Base-by-base conservation (phyloP, 2,113 vertebrate genomes). In the Cynocephalus volans region DNA sequence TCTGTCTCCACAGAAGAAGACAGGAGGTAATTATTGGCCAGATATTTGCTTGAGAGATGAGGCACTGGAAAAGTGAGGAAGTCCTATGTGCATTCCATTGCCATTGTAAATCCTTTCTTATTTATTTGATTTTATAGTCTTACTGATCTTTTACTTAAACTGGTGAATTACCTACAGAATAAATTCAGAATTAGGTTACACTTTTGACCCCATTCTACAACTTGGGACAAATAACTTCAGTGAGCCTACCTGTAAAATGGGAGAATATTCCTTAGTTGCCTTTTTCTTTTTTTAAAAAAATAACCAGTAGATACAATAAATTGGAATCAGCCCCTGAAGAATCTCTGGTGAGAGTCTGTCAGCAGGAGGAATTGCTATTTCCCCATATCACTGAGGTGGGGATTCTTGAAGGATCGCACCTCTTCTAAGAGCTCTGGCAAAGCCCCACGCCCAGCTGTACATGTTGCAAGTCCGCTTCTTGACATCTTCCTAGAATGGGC, bases 231-330 rank as follows among this genome's bases (percentile, higher is more conserved):
- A 58, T 33, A 81, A 81, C 41, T 76, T 70, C 62, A 88, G 50
- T 62, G 19, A 87, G 19, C 52, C 48, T 76, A 50, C 23, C 69
- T 84, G 88, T 70, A 79, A 95, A 81, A 62, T 15, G 13, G 88
- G 19, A 80, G 58, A 93, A 85, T 90, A 65, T 50, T 23, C 58
- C 70, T 87, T 84, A 67, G 50, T 4, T 89, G 26, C 17, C 18
- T 45, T 52, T 81, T 97, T 85, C 17, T 88, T 36, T 94, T 94
- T 94, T 72, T 54, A 54, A 67, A n/a, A n/a, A 92, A 48, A 76
- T 33, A 28, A 6, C 48, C 21, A 28, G 54, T 17, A 58, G 24
- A 45, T 41, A 21, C 8, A 90, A 48, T 67, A 3, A 58, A 64
- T 21, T 48, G 67, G 80, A 24, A 67, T 28, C 41, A 62, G 60